Percentiles rank a stretch among this genome's conserved stretches.
phyloP scores from a whole-genome alignment of 2,888 invertebrate genomes.

The Aelia acuminata region DNA sequence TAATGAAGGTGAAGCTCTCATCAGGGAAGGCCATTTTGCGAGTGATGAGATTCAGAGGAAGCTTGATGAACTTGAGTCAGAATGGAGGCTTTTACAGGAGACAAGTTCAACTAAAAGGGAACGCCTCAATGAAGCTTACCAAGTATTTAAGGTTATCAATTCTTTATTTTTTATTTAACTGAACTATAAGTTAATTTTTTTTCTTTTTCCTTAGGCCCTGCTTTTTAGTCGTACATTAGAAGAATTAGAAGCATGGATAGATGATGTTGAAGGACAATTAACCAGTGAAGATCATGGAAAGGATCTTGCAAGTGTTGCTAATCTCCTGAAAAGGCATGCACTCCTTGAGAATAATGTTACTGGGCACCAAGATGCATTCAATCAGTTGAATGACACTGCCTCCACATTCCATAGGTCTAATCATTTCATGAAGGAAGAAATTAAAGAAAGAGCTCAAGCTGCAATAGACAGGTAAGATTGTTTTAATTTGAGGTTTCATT shows the following conservation, averaged over 20 bases:
- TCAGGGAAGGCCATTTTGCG: slow-evolving; percentile 88
- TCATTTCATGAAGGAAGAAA: slow-evolving; percentile 92
- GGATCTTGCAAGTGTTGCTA: slow-evolving; percentile 88
- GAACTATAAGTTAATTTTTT: not conserved
- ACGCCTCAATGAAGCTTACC: slow-evolving; percentile 90
- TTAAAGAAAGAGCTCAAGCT: slow-evolving; percentile 80
- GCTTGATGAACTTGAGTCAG: slow-evolving; percentile 85
- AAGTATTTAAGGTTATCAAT: slow-evolving; percentile 65
- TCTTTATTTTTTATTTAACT: not conserved
- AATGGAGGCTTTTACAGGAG: slow-evolving; percentile 89
- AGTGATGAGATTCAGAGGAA: slow-evolving; percentile 86
- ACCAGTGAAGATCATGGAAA: slow-evolving; percentile 86
- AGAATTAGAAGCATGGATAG: slow-evolving; percentile 94
- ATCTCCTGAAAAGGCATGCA: slow-evolving; percentile 83
- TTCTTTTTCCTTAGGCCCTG: slow-evolving; percentile 75
- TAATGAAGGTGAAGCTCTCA: slow-evolving; percentile 82
- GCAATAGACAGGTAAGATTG: slow-evolving; percentile 74
- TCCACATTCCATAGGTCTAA: slow-evolving; percentile 82
- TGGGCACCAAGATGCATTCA: slow-evolving; percentile 86
- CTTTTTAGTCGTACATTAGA: slow-evolving; percentile 90
- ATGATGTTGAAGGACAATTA: slow-evolving; percentile 85
- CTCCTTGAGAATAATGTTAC: slow-evolving; percentile 89
- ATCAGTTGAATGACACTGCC: slow-evolving; percentile 84
- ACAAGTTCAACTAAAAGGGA: slow-evolving; percentile 87
- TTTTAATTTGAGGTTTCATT: slow-evolving; percentile 59